phyloP scores from a whole-genome alignment of 2,113 vertebrate species.

The Calyptomena viridis region DNA sequence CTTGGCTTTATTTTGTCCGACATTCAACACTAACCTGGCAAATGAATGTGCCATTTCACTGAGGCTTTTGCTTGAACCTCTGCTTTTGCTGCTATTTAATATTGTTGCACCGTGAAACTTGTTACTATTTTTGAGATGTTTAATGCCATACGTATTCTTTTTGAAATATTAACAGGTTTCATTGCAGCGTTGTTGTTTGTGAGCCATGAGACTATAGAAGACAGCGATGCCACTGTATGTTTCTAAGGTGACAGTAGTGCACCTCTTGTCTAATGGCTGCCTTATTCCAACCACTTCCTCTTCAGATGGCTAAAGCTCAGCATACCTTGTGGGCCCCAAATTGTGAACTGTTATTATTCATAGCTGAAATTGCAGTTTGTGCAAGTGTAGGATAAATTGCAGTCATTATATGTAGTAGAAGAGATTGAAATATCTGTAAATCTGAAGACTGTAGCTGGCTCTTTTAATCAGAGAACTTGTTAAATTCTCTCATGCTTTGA shows the following conservation, averaged over 20 bases:
- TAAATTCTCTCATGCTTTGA: constrained; percentile 28
- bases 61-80: constrained; percentile 10
- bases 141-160: not conserved
- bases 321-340: not conserved
- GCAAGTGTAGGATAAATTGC: constrained; percentile 19
- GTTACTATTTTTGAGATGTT: constrained; percentile 9
- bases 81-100: constrained; percentile 10
- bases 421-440: constrained; percentile 38
- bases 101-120: not conserved
- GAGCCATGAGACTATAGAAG: not conserved
- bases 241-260: not conserved
- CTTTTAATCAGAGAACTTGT: constrained; percentile 47
- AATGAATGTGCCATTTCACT: not conserved
- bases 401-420: constrained; percentile 19
- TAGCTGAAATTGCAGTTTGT: constrained; percentile 12
- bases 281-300: not conserved
- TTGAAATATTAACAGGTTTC: constrained; percentile 1
- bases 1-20: constrained; percentile 24
- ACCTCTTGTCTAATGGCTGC: not conserved
- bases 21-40: not conserved
- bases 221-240: fast-evolving
- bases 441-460: constrained; percentile 3
- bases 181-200: not conserved
- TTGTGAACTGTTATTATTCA: not conserved
- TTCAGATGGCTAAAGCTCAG: not conserved